These are phyloP conservation scores for Neuroscelio doddi DNA, from an alignment of 2,888 invertebrate species.

Conservation along the genomic window DNA sequence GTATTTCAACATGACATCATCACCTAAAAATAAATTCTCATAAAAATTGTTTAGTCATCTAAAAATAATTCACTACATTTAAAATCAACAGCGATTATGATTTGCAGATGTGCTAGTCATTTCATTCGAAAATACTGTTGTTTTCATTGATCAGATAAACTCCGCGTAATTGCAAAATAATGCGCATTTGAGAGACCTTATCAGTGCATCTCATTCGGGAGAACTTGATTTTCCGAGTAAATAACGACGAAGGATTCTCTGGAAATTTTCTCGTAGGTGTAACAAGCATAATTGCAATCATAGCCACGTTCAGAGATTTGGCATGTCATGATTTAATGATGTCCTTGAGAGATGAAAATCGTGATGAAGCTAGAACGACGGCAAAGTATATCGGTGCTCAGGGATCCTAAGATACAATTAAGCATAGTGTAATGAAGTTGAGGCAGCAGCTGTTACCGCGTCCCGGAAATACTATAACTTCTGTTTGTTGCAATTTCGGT, in stretches of 20 bases:
- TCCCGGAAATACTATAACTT: conserved; percentile 9
- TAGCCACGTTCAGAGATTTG: conserved; percentile 29
- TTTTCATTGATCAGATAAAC: too few species aligned
- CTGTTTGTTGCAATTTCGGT: conserved; percentile 11
- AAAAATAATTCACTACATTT: too few species aligned
- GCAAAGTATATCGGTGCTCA: conserved; percentile 13
- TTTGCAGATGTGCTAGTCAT: too few species aligned
- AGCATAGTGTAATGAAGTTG: conserved; percentile 20
- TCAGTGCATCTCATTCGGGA: not conserved
- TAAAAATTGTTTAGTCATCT: too few species aligned
- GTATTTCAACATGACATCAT: too few species aligned
- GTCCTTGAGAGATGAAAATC: conserved; percentile 26
- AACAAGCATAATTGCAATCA: conserved; percentile 28
- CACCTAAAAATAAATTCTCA: too few species aligned
- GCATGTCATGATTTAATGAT: conserved; percentile 36
- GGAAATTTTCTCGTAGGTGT: conserved; percentile 4
- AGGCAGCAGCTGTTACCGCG: conserved; percentile 13
- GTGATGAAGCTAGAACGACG: conserved; percentile 21
- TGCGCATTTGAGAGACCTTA: not conserved
- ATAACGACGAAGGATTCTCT: not conserved
- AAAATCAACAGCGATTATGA: too few species aligned
- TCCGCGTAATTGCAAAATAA: too few species aligned
- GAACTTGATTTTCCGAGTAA: not conserved
- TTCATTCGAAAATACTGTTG: too few species aligned
- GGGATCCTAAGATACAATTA: conserved; percentile 22